Conservation (phyloP, 1,140 invertebrate genomes). For the Cydia splendana region DNA sequence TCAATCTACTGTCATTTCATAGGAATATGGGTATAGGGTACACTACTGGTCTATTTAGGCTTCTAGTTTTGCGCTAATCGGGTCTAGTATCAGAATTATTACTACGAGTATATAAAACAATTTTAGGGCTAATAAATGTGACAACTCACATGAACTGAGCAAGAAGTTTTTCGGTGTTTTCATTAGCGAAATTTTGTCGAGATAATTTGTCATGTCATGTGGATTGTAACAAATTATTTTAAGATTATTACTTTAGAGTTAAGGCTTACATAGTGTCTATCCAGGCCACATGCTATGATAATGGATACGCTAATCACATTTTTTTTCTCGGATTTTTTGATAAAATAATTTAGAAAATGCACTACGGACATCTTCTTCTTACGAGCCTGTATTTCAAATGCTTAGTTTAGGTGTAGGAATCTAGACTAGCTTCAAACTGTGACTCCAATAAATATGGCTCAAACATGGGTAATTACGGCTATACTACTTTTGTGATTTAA, state of each 20-base stretch:
- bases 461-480: constrained; percentile 14
- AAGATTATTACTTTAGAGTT: background rate
- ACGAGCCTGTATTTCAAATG: constrained; percentile 20
- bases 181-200: background rate
- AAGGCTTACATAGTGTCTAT: background rate
- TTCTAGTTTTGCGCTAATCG: constrained; percentile 2
- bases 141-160: constrained; percentile 30
- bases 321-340: constrained; percentile 3
- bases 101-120: constrained; percentile 1
- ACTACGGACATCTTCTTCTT: constrained; percentile 9
- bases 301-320: background rate
- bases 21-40: background rate
- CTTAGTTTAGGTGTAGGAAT: constrained; percentile 28
- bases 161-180: constrained; percentile 11
- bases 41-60: constrained; percentile 24
- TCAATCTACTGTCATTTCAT: background rate
- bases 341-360: constrained; percentile 9
- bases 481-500: background rate
- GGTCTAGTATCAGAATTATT: background rate
- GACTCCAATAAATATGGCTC: constrained; percentile 17
- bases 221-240: constrained; percentile 6
- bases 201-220: background rate
- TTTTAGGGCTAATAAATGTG: constrained; percentile 6
- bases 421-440: constrained; percentile 20
- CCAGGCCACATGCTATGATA: background rate